Percentiles rank a stretch among this genome's conserved stretches.
Conservation (phyloP, 2,113 vertebrate genomes). For the Thalassarche chlororhynchos region DNA sequence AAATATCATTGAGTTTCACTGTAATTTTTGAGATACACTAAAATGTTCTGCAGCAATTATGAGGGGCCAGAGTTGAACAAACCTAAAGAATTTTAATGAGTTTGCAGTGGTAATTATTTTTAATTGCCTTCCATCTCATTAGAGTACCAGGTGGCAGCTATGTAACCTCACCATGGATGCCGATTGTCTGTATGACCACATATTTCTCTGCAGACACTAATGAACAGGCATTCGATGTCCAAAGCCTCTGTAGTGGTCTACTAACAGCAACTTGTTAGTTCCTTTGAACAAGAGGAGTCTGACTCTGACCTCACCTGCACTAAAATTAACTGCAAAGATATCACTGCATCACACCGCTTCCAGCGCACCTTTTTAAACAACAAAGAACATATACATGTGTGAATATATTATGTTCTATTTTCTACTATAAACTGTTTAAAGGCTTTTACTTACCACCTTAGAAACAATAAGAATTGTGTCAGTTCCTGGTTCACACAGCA, state of each 20-base stretch:
- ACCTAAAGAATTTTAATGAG: conserved; percentile 40
- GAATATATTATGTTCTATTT: neutral
- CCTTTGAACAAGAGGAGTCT: neutral
- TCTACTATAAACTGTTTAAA: neutral
- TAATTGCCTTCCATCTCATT: conserved; percentile 60
- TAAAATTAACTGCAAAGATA: neutral
- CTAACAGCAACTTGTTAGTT: neutral
- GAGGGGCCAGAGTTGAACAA: neutral
- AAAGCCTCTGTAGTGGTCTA: neutral
- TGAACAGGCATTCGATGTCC: neutral
- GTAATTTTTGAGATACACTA: neutral
- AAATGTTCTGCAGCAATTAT: conserved; percentile 24
- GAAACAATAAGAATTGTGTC: neutral
- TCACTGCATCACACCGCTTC: accelerated
- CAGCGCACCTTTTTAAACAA: neutral
- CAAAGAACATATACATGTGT: neutral
- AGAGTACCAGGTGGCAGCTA: conserved; percentile 37
- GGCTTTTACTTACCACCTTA: neutral
- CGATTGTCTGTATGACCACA: neutral
- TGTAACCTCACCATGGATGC: conserved; percentile 22
- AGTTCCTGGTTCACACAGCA: neutral
- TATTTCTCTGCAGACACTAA: conserved; percentile 6
- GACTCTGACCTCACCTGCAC: neutral
- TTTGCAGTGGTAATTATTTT: conserved; percentile 58
- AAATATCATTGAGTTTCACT: neutral